A percentile compares a stretch with the other conserved stretches of the same genome.
Evolutionary conservation across 2,797 vertebrate genomes (phyloP).

Genomic region (Syngnathus rostellatus): DNA sequence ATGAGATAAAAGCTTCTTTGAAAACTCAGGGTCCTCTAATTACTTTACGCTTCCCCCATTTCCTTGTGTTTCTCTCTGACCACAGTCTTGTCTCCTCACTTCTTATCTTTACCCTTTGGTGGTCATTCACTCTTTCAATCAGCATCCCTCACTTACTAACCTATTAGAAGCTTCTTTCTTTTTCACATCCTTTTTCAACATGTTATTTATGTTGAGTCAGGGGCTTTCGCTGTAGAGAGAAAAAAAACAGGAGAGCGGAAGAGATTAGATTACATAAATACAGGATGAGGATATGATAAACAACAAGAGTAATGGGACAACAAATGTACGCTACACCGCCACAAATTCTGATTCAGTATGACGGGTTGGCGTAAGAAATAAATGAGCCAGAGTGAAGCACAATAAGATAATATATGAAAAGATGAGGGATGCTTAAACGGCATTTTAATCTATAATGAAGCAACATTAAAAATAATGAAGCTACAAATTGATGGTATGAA

Average conservation of each 20-base stretch:
- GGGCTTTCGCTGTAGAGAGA: conserved; percentile 45
- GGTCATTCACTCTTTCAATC: conserved; percentile 9
- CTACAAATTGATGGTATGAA: neutral
- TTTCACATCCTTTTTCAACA: conserved; percentile 12
- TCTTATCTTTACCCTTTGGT: conserved; percentile 10
- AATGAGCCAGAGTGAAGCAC: conserved; percentile 1
- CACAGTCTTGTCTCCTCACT: conserved; percentile 1
- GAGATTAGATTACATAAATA: conserved; percentile 41
- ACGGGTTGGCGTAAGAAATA: conserved; percentile 14
- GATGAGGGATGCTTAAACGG: conserved; percentile 7
- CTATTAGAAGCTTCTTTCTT: conserved; percentile 8
- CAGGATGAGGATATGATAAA: conserved; percentile 43
- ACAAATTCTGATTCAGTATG: conserved; percentile 32
- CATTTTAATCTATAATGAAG: neutral
- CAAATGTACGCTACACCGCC: conserved; percentile 36
- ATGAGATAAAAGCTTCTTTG: conserved; percentile 63
- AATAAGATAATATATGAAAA: conserved; percentile 11
- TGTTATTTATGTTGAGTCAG: conserved; percentile 51
- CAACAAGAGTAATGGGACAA: conserved; percentile 40
- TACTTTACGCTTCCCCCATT: conserved; percentile 32
- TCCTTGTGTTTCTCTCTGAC: conserved; percentile 13
- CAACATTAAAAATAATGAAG: neutral
- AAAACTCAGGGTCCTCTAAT: conserved; percentile 63
- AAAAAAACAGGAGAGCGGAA: conserved; percentile 39
- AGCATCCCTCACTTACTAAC: neutral